These are phyloP conservation scores for Meghimatium bilineatum DNA, from an alignment of 2,888 invertebrate species.

Conservation along the genomic window DNA sequence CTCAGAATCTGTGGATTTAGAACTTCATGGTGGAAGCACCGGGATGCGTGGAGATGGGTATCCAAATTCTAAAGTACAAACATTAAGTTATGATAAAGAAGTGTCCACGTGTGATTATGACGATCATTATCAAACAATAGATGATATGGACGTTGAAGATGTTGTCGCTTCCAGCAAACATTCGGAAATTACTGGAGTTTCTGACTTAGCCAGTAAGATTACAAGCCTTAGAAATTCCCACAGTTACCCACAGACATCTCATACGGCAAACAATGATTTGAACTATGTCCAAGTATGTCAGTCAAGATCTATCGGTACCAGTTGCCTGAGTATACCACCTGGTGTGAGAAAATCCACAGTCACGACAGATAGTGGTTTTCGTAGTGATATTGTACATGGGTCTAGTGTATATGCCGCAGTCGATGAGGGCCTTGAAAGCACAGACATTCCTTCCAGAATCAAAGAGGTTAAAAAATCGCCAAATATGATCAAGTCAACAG, in stretches of 20 bases:
- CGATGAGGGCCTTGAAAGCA: neutral
- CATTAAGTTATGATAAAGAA: neutral
- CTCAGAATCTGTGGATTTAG: neutral
- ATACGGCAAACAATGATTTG: neutral
- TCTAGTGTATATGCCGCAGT: neutral
- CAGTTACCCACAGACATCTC: neutral
- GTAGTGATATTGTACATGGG: neutral
- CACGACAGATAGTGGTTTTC: neutral
- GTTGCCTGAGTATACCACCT: neutral
- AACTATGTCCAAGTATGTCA: neutral
- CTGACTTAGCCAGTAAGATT: neutral
- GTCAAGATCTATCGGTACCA: conserved; percentile 4
- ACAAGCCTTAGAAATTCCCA: neutral
- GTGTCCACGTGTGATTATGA: neutral
- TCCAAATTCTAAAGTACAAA: neutral
- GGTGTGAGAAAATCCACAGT: neutral
- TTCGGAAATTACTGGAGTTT: neutral
- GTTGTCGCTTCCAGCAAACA: neutral
- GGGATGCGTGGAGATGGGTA: neutral
- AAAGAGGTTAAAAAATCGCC: neutral
- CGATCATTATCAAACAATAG: conserved; percentile 12
- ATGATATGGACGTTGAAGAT: neutral
- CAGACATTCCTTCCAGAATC: neutral
- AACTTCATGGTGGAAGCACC: conserved; percentile 9
- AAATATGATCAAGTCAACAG: neutral